Evolutionary conservation across 2,113 vertebrate genomes (phyloP).

Genomic region (Gymnorhina tibicen): DNA sequence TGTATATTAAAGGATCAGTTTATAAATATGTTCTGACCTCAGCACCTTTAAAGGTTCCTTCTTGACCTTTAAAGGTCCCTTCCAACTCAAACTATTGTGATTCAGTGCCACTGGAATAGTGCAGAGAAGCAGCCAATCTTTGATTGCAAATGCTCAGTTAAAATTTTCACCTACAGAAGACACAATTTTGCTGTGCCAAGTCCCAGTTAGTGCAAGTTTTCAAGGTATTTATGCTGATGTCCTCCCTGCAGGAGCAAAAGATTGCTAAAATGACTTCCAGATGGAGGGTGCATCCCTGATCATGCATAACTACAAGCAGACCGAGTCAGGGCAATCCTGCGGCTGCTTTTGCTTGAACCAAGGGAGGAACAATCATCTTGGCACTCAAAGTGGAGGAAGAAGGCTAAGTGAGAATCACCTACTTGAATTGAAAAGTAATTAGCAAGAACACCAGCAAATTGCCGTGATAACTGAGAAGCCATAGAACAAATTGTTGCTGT

Average conservation of each 20-base stretch:
- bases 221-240: background rate
- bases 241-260: background rate
- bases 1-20: background rate
- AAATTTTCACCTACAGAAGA: background rate
- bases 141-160: background rate
- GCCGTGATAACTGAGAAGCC: background rate
- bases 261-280: background rate
- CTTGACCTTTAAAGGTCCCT: background rate
- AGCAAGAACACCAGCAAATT: background rate
- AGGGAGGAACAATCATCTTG: background rate
- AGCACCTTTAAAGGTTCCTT: background rate
- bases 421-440: background rate
- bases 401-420: background rate
- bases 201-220: background rate
- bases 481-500: background rate
- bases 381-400: background rate
- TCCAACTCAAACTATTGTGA: background rate
- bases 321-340: background rate
- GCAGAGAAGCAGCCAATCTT: background rate
- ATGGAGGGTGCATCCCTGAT: background rate
- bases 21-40: background rate
- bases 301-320: background rate
- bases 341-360: background rate
- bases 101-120: background rate
- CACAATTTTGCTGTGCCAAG: background rate